phyloP scores from a whole-genome alignment of 2,888 invertebrate species.

The Leucophora obtusa region DNA sequence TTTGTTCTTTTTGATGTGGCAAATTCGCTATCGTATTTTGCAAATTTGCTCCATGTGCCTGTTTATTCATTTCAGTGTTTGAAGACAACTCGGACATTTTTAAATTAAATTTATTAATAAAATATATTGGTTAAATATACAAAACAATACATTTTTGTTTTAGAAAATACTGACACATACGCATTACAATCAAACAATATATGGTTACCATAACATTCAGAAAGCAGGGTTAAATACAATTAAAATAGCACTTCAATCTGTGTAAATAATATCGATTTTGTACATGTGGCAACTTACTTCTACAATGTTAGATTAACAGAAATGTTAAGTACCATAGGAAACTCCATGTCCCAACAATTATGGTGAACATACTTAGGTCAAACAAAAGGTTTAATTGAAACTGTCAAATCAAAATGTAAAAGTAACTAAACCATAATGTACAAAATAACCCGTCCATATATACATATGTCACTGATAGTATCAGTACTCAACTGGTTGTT shows the following conservation, averaged over 20 bases:
- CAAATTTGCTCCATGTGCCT: not conserved
- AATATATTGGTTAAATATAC: not conserved
- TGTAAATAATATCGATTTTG: not conserved
- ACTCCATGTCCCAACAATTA: slow-evolving; percentile 14
- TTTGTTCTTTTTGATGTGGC: not conserved
- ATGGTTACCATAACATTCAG: slow-evolving; percentile 48
- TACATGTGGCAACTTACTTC: not conserved
- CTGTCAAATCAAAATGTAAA: slow-evolving; percentile 45
- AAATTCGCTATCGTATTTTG: no score
- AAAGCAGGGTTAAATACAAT: not conserved
- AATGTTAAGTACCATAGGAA: slow-evolving; percentile 14
- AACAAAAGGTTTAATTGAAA: slow-evolving; percentile 50
- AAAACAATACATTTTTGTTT: not conserved
- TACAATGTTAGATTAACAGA: slow-evolving; percentile 23
- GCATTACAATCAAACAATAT: not conserved
- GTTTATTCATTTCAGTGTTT: not conserved
- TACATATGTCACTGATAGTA: not conserved
- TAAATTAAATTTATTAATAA: not conserved
- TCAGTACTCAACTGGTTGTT: slow-evolving; percentile 41
- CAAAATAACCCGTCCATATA: not conserved
- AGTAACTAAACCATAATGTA: slow-evolving; percentile 6
- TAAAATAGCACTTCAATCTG: not conserved
- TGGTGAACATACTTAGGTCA: slow-evolving; percentile 33
- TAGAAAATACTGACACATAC: no score
- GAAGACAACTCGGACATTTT: not conserved